A percentile compares a stretch with the other conserved stretches of the same genome.
Evolutionary conservation across 1,140 invertebrate species (phyloP).

Genomic region (Drosophila arizonae): DNA sequence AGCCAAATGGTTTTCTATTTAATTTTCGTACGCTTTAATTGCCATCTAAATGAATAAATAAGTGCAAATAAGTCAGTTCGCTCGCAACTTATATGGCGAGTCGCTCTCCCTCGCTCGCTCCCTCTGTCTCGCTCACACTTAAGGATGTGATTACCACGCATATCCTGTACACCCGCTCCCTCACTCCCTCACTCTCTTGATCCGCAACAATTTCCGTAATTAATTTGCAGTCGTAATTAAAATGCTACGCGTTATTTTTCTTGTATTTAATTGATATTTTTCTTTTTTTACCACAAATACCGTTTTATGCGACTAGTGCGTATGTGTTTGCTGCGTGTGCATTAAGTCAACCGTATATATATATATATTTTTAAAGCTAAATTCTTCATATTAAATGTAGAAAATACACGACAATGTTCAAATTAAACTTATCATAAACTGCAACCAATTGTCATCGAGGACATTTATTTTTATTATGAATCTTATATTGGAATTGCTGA

Average conservation of each 20-base stretch:
- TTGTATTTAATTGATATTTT: constrained; percentile 31
- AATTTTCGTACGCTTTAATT: constrained; percentile 71
- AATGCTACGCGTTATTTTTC: constrained; percentile 40
- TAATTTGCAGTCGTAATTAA: constrained; percentile 48
- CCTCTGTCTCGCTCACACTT: constrained; percentile 9
- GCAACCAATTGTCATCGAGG: no score
- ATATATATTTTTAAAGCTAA: background rate
- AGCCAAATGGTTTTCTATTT: constrained; percentile 72
- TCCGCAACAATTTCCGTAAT: constrained; percentile 35
- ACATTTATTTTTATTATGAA: no score
- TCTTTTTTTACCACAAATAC: constrained; percentile 9
- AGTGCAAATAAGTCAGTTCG: constrained; percentile 53
- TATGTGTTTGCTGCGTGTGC: background rate
- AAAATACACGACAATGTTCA: no score
- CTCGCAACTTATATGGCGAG: background rate
- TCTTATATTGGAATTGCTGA: no score
- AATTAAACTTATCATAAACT: no score
- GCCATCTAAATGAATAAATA: constrained; percentile 68
- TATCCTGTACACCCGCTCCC: background rate
- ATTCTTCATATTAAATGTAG: background rate
- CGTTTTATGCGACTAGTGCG: background rate
- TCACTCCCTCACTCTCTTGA: background rate
- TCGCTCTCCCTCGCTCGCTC: background rate
- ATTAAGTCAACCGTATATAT: no score
- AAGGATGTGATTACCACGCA: constrained; percentile 33